A percentile compares a stretch with the other conserved stretches of the same genome.
These are phyloP conservation scores for Pelodytes ibericus DNA, from an alignment of 2,797 vertebrate genomes.

Conservation along the genomic window DNA sequence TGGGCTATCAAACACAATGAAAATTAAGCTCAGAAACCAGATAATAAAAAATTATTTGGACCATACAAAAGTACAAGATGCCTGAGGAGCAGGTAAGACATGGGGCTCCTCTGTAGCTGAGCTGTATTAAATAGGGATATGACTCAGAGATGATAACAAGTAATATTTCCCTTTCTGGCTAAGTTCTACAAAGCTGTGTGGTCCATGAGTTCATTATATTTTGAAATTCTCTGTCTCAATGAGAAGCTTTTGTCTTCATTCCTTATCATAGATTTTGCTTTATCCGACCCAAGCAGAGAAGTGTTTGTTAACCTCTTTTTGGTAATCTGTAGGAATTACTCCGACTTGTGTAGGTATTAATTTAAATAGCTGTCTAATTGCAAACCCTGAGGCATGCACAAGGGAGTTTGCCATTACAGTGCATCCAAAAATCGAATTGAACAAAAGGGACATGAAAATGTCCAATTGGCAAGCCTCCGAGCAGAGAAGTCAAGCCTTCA, in stretches of 20 bases:
- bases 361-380: constrained; percentile 52
- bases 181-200: background rate
- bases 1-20: background rate
- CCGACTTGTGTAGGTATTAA: constrained; percentile 46
- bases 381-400: constrained; percentile 22
- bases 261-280: background rate
- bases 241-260: background rate
- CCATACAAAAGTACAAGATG: background rate
- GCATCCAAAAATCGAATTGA: constrained; percentile 19
- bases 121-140: background rate
- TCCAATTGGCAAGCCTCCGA: constrained; percentile 8
- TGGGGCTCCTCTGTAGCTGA: background rate
- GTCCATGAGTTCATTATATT: background rate
- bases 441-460: constrained; percentile 31
- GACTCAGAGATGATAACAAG: background rate
- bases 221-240: background rate
- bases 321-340: constrained; percentile 30
- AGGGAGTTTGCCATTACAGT: constrained; percentile 22
- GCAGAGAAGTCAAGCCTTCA: constrained; percentile 32
- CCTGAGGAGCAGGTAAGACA: background rate
- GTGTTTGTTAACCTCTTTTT: background rate
- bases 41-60: background rate
- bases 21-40: background rate
- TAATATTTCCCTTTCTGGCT: background rate
- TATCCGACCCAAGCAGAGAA: constrained; percentile 1